Conservation (phyloP, 1,140 invertebrate species). For the Macrocentrus cingulum region DNA sequence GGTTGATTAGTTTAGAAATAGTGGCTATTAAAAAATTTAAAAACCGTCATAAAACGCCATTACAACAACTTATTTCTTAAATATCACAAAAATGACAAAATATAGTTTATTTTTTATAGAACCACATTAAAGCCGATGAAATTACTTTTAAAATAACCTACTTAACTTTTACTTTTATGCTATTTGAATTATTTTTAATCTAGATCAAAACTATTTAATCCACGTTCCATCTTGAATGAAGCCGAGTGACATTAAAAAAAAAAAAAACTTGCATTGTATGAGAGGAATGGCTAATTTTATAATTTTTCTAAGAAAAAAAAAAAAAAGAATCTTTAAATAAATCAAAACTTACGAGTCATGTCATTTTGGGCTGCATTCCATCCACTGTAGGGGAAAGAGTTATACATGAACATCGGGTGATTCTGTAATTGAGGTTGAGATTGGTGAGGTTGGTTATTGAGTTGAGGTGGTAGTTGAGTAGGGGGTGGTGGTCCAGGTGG, state of each 20-base stretch:
- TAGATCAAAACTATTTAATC: too few species aligned
- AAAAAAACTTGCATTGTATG: too few species aligned
- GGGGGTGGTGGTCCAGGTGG: conserved; percentile 57
- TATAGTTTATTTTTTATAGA: neutral
- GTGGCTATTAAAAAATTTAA: too few species aligned
- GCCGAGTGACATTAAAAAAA: too few species aligned
- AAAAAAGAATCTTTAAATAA: neutral
- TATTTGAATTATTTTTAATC: too few species aligned
- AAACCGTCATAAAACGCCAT: neutral
- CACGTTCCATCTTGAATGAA: too few species aligned
- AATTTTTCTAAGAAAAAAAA: too few species aligned
- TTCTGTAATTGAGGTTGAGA: conserved; percentile 49
- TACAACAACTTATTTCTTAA: neutral
- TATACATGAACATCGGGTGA: conserved; percentile 46
- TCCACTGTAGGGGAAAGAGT: conserved; percentile 41
- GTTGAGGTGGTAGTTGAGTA: conserved; percentile 54
- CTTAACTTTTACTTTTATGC: too few species aligned
- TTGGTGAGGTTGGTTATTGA: conserved; percentile 55
- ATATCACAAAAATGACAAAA: neutral
- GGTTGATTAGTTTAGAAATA: too few species aligned
- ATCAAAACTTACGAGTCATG: conserved; percentile 40
- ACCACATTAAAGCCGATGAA: too few species aligned
- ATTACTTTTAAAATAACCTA: too few species aligned
- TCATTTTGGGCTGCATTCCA: conserved; percentile 51
- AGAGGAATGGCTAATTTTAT: too few species aligned